These are phyloP conservation scores for Manis javanica DNA, from an alignment of 2,797 vertebrate species.

Conservation along the genomic window DNA sequence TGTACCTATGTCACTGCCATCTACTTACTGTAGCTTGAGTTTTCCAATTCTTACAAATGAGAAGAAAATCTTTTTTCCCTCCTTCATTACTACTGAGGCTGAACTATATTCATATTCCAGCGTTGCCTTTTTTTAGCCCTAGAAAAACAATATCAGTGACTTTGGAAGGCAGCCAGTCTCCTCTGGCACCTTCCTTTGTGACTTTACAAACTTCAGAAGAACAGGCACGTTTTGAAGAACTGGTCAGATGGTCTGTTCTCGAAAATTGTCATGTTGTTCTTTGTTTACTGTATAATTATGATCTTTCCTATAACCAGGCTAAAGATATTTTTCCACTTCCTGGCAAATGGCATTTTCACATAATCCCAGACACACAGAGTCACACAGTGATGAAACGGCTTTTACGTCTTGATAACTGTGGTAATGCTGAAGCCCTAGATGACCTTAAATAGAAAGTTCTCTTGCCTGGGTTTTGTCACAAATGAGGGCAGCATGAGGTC, in stretches of 20 bases:
- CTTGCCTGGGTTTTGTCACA: conserved; percentile 40
- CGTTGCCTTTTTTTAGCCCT: neutral
- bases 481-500: neutral
- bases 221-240: conserved; percentile 53
- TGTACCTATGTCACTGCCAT: neutral
- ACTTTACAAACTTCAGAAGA: conserved; percentile 66
- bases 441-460: conserved; percentile 48
- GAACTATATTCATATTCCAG: neutral
- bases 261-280: conserved; percentile 29
- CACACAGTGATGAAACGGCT: conserved; percentile 13
- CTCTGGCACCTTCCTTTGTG: conserved; percentile 58
- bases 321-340: conserved; percentile 73
- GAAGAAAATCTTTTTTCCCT: neutral
- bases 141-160: conserved; percentile 54
- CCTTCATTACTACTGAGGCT: neutral
- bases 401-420: conserved; percentile 41
- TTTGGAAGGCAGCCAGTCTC: conserved; percentile 54
- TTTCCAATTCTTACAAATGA: neutral
- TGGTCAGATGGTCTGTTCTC: neutral
- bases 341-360: conserved; percentile 58
- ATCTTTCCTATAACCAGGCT: conserved; percentile 51
- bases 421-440: neutral
- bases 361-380: conserved; percentile 54
- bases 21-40: neutral
- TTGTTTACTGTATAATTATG: conserved; percentile 69